Evolutionary conservation across 2,113 vertebrate genomes (phyloP).

Genomic region (Merops nubicus): DNA sequence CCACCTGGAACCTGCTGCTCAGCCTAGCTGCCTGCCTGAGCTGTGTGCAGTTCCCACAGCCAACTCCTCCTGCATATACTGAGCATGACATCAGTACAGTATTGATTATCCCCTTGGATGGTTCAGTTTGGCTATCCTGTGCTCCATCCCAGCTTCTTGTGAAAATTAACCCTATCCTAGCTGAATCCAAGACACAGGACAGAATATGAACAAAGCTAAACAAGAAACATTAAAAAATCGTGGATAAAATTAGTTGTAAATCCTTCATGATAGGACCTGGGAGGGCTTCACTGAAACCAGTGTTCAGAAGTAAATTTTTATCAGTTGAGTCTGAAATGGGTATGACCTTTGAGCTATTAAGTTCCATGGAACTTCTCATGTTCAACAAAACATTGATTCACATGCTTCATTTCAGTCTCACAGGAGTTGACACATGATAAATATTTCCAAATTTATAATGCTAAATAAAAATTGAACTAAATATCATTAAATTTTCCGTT

Average conservation of each 20-base stretch:
- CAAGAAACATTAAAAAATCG: neutral
- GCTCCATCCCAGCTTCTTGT: neutral
- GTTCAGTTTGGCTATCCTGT: neutral
- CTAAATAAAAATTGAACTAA: neutral
- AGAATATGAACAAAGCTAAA: neutral
- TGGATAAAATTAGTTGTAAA: neutral
- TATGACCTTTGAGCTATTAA: neutral
- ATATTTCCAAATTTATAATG: neutral
- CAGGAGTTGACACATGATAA: neutral
- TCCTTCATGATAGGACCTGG: fast-evolving
- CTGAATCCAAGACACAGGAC: neutral
- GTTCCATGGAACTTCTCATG: neutral
- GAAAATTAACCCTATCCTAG: neutral
- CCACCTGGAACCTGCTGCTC: too few species aligned
- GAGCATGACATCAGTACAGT: too few species aligned
- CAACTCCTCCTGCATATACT: too few species aligned
- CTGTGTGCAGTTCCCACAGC: too few species aligned
- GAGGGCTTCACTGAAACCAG: neutral
- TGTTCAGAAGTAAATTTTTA: neutral
- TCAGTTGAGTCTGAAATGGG: neutral
- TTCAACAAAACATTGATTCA: neutral
- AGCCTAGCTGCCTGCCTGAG: too few species aligned
- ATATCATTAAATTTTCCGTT: neutral
- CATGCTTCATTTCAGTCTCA: neutral
- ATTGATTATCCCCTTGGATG: neutral